Evolutionary conservation across 2,888 invertebrate genomes (phyloP).

Genomic region (Drosophila sordidapex): DNA sequence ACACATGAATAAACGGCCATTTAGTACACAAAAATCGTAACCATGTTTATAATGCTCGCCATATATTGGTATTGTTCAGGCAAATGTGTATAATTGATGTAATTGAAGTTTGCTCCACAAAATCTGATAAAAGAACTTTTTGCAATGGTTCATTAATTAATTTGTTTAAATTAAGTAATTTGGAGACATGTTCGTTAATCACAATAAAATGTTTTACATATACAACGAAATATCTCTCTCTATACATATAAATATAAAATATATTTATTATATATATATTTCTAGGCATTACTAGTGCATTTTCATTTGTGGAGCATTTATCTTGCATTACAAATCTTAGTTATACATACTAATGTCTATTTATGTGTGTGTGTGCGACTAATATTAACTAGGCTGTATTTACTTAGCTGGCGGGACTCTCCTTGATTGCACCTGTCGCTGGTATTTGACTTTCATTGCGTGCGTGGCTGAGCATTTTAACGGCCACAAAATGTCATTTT

Average conservation of each 20-base stretch:
- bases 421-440: slow-evolving; percentile 63
- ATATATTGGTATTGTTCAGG: not conserved
- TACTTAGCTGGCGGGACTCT: slow-evolving; percentile 13
- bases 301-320: not conserved
- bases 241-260: not conserved
- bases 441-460: slow-evolving; percentile 62
- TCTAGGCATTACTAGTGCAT: not conserved
- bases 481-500: slow-evolving; percentile 75
- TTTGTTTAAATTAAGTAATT: not conserved
- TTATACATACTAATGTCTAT: slow-evolving; percentile 14
- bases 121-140: not conserved
- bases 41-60: slow-evolving; percentile 19
- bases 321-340: slow-evolving; percentile 43
- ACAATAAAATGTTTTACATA: not conserved
- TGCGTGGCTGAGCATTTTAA: slow-evolving; percentile 70
- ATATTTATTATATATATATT: not conserved
- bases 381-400: slow-evolving; percentile 8
- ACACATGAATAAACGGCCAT: slow-evolving; percentile 42
- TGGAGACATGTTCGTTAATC: not conserved
- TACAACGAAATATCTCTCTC: not conserved
- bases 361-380: slow-evolving; percentile 6
- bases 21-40: slow-evolving; percentile 33
- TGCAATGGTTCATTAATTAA: not conserved
- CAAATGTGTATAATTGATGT: not conserved
- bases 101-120: not conserved